phyloP scores from a whole-genome alignment of 2,113 vertebrate species.

The Dipodomys merriami region DNA sequence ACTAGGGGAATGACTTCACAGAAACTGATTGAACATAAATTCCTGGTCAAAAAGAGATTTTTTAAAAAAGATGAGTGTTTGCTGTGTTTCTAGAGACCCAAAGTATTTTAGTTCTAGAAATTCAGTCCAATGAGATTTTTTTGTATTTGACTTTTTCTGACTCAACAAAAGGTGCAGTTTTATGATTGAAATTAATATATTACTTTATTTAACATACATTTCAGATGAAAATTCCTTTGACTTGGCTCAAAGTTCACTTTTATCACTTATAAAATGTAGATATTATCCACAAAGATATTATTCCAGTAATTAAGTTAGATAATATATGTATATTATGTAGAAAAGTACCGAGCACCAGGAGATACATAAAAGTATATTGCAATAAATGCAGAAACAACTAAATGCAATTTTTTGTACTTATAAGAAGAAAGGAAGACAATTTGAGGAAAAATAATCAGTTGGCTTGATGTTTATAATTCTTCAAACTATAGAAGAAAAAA shows the following conservation, averaged over 20 bases:
- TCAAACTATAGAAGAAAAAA: background rate
- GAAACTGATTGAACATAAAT: background rate
- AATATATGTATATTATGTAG: background rate
- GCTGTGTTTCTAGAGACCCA: background rate
- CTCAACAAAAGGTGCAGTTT: background rate
- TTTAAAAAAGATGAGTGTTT: background rate
- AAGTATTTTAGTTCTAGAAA: background rate
- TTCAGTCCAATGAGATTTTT: background rate
- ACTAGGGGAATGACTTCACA: background rate
- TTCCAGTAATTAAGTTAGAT: background rate
- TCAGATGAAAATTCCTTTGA: background rate
- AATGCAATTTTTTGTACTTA: background rate
- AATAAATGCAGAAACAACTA: background rate
- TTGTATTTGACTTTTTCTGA: background rate
- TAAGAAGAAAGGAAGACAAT: background rate
- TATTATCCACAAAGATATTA: background rate
- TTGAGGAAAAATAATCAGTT: background rate
- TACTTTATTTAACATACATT: background rate
- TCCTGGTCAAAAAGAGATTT: background rate
- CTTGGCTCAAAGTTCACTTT: background rate
- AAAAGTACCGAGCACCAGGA: background rate
- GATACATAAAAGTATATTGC: background rate
- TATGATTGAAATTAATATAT: background rate
- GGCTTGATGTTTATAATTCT: background rate
- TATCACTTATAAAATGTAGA: background rate